These are phyloP conservation scores for Chydorus sphaericus DNA, from an alignment of 2,888 invertebrate genomes.

Conservation along the genomic window DNA sequence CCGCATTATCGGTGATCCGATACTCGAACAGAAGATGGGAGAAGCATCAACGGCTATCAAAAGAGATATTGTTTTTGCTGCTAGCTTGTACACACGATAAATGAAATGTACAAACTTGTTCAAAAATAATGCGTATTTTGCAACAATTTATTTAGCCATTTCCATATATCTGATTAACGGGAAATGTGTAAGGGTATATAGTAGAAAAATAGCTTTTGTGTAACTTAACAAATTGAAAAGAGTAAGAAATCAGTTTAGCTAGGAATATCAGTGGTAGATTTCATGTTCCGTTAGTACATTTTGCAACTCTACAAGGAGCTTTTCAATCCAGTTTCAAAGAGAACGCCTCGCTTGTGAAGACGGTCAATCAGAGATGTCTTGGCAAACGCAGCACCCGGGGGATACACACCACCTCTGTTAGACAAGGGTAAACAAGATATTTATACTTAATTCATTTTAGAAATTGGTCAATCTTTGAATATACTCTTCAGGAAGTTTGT, in stretches of 20 bases:
- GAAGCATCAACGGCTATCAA: constrained; percentile 84
- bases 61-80: constrained; percentile 94
- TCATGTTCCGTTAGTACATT: no score
- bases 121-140: no score
- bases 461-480: constrained; percentile 22
- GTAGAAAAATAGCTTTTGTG: no score
- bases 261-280: no score
- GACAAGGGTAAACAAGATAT: constrained; percentile 18
- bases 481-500: constrained; percentile 58
- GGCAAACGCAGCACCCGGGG: constrained; percentile 72
- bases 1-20: constrained; percentile 80
- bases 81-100: constrained; percentile 67
- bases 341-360: constrained; percentile 54
- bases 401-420: constrained; percentile 68
- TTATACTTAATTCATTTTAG: neutral
- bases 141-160: no score
- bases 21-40: constrained; percentile 84
- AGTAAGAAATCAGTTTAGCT: no score
- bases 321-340: constrained; percentile 38
- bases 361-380: constrained; percentile 62
- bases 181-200: no score
- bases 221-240: no score
- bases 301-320: neutral
- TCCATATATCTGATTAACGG: no score
- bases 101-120: no score